Conservation (phyloP, 1,140 invertebrate genomes). For the Helicorthomorpha holstii region DNA sequence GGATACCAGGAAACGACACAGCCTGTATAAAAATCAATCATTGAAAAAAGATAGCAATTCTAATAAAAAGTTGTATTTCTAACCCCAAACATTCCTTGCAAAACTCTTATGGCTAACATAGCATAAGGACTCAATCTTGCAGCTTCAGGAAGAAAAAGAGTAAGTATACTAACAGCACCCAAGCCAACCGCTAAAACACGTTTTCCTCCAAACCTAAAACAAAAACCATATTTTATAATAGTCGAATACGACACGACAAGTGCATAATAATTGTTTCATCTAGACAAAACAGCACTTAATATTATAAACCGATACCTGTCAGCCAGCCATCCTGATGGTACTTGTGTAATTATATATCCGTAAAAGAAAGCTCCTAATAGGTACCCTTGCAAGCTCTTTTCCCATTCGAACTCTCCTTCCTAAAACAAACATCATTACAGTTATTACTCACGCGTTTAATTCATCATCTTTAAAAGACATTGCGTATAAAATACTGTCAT, state of each 20-base stretch:
- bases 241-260: neutral
- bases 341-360: constrained; percentile 28
- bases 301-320: constrained; percentile 13
- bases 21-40: constrained; percentile 27
- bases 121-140: constrained; percentile 22
- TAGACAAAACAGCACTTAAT: neutral
- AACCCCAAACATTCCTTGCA: constrained; percentile 27
- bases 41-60: no score
- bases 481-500: no score
- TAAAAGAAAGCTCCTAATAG: constrained; percentile 28
- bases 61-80: neutral
- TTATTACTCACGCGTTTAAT: no score
- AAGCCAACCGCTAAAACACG: constrained; percentile 21
- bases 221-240: neutral
- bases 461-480: no score
- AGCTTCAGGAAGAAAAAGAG: constrained; percentile 24
- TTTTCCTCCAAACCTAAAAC: constrained; percentile 23
- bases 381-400: constrained; percentile 21
- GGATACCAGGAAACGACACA: constrained; percentile 34
- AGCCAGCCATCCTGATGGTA: constrained; percentile 27
- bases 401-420: constrained; percentile 21
- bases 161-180: constrained; percentile 21
- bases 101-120: constrained; percentile 23
- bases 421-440: no score
- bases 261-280: neutral